Evolutionary conservation across 2,888 invertebrate genomes (phyloP).

Genomic region (Amaurobius ferox): DNA sequence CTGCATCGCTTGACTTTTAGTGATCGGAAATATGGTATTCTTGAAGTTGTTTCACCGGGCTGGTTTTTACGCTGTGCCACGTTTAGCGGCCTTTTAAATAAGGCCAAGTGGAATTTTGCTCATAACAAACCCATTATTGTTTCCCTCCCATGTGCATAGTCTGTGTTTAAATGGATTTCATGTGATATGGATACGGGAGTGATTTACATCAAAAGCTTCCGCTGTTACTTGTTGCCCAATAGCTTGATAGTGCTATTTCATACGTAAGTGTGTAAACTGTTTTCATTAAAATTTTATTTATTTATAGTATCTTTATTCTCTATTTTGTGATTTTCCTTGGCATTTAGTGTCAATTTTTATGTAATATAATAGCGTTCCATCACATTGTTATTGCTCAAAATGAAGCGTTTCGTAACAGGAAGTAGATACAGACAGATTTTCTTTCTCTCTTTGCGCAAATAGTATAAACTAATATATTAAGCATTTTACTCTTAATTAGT

Average conservation of each 20-base stretch:
- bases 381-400: too few species aligned
- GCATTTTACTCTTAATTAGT: too few species aligned
- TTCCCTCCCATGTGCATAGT: constrained; percentile 11
- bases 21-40: neutral
- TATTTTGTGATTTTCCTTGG: too few species aligned
- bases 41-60: neutral
- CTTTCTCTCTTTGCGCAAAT: too few species aligned
- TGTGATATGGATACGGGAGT: constrained; percentile 36
- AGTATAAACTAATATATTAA: too few species aligned
- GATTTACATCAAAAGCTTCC: neutral
- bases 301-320: too few species aligned
- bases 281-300: too few species aligned
- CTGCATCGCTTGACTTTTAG: neutral
- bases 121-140: constrained; percentile 65
- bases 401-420: too few species aligned
- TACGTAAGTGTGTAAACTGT: neutral
- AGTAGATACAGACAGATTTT: too few species aligned
- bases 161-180: constrained; percentile 37
- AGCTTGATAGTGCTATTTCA: neutral
- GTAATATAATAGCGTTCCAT: too few species aligned
- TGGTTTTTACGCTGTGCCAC: constrained; percentile 61
- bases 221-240: neutral
- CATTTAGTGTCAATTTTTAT: too few species aligned
- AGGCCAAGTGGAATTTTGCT: constrained; percentile 65
- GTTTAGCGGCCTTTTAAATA: constrained; percentile 65